These are phyloP conservation scores for Characodon lateralis DNA, from an alignment of 2,797 vertebrate species.

Conservation along the genomic window DNA sequence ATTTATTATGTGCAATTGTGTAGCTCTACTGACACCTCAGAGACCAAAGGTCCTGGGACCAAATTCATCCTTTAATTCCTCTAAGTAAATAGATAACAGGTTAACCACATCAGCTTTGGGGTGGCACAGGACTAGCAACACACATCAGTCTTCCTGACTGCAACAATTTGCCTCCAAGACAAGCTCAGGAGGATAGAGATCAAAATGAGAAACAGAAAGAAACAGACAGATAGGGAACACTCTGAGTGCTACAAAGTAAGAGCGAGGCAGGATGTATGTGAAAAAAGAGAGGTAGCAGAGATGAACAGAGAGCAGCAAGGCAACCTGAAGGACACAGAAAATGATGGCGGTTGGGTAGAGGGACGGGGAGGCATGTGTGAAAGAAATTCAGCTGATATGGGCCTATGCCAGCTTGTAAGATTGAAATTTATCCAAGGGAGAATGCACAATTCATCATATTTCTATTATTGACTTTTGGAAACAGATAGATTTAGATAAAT, in stretches of 20 bases:
- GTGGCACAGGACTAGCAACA: slow-evolving; percentile 67
- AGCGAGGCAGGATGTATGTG: slow-evolving; percentile 19
- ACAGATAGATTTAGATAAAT: slow-evolving; percentile 43
- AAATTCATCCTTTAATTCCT: slow-evolving; percentile 65
- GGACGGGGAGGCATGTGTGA: slow-evolving; percentile 22
- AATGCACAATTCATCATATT: slow-evolving; percentile 48
- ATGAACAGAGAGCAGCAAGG: slow-evolving; percentile 31
- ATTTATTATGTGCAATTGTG: slow-evolving; percentile 40
- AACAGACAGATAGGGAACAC: slow-evolving; percentile 54
- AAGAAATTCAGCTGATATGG: slow-evolving; percentile 39
- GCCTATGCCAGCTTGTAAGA: slow-evolving; percentile 26
- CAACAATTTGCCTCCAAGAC: slow-evolving; percentile 62
- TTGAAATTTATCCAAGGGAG: slow-evolving; percentile 42
- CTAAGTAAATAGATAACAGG: slow-evolving; percentile 65
- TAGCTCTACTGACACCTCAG: slow-evolving; percentile 45
- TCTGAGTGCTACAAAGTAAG: slow-evolving; percentile 13
- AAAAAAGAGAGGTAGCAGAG: slow-evolving; percentile 32
- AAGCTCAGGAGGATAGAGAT: slow-evolving; percentile 65
- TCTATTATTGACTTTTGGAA: slow-evolving; percentile 27
- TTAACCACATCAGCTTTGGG: slow-evolving; percentile 47
- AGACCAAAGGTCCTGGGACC: slow-evolving; percentile 58
- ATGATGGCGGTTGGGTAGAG: slow-evolving; percentile 31
- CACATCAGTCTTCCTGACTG: slow-evolving; percentile 65
- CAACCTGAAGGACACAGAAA: slow-evolving; percentile 55
- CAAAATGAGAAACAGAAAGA: slow-evolving; percentile 58